phyloP scores from a whole-genome alignment of 2,797 vertebrate species.

The Girardinus metallicus region DNA sequence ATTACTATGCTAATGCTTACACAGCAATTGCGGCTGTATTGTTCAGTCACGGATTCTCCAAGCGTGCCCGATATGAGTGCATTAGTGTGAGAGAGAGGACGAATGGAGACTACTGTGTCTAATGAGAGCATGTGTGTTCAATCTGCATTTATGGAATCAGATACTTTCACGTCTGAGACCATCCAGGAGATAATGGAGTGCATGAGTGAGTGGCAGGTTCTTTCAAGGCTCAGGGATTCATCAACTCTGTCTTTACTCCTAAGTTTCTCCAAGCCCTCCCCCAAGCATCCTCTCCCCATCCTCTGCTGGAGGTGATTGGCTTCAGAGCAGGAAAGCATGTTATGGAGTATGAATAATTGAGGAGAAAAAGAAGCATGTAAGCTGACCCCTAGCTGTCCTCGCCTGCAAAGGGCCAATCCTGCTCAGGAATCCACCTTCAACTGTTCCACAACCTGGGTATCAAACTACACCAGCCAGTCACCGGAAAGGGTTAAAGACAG shows the following conservation, averaged over 20 bases:
- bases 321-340: constrained; percentile 61
- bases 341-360: constrained; percentile 81
- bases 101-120: constrained; percentile 23
- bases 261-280: constrained; percentile 61
- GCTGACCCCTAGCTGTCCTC: constrained; percentile 68
- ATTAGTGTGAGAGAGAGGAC: constrained; percentile 22
- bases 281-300: constrained; percentile 55
- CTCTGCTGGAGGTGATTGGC: constrained; percentile 59
- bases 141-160: constrained; percentile 60
- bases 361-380: constrained; percentile 69
- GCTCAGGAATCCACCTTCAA: constrained; percentile 45
- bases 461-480: constrained; percentile 15
- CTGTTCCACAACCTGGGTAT: constrained; percentile 16
- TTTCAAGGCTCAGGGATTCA: constrained; percentile 53
- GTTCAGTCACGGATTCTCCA: constrained; percentile 51
- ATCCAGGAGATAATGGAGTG: constrained; percentile 70
- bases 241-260: constrained; percentile 56
- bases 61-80: constrained; percentile 33
- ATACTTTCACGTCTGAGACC: constrained; percentile 63
- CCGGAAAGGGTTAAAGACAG: constrained; percentile 30
- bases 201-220: constrained; percentile 64
- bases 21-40: constrained; percentile 61
- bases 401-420: constrained; percentile 20
- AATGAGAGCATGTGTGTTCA: constrained; percentile 40
- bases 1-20: constrained; percentile 77